phyloP scores from a whole-genome alignment of 2,113 vertebrate species.

The Coreoperca whiteheadi region DNA sequence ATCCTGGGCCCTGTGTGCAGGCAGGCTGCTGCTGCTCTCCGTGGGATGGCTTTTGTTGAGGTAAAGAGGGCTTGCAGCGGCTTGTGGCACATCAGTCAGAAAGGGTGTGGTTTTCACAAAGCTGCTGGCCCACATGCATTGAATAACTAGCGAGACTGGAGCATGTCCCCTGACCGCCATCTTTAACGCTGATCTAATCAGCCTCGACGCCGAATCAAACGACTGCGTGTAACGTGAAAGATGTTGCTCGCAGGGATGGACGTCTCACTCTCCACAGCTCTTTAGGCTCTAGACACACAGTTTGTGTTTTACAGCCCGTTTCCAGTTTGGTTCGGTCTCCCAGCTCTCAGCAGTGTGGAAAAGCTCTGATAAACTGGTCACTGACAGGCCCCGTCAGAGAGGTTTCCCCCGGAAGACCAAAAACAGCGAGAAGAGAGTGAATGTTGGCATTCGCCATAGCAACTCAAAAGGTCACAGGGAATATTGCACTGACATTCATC shows the following conservation, averaged over 20 bases:
- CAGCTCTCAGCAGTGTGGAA: neutral
- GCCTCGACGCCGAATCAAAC: neutral
- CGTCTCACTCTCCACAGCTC: neutral
- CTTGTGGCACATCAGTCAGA: constrained; percentile 56
- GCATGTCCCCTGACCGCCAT: neutral
- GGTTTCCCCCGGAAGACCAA: neutral
- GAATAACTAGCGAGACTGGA: constrained; percentile 30
- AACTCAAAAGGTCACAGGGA: no score
- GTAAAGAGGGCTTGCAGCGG: constrained; percentile 54
- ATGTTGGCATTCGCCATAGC: neutral
- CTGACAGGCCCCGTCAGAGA: no score
- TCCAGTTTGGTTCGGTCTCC: neutral
- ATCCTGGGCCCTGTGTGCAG: neutral
- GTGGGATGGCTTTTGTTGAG: constrained; percentile 18
- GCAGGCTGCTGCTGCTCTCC: neutral
- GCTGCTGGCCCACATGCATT: constrained; percentile 44
- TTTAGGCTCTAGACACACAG: neutral
- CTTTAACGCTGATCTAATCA: neutral
- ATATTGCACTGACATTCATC: neutral
- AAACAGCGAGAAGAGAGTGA: neutral
- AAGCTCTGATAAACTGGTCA: neutral
- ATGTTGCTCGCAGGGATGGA: neutral
- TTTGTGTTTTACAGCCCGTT: neutral
- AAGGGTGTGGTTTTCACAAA: constrained; percentile 62
- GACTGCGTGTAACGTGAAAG: neutral